Conservation (phyloP, 1,140 invertebrate genomes). For the Drosophila tani region DNA sequence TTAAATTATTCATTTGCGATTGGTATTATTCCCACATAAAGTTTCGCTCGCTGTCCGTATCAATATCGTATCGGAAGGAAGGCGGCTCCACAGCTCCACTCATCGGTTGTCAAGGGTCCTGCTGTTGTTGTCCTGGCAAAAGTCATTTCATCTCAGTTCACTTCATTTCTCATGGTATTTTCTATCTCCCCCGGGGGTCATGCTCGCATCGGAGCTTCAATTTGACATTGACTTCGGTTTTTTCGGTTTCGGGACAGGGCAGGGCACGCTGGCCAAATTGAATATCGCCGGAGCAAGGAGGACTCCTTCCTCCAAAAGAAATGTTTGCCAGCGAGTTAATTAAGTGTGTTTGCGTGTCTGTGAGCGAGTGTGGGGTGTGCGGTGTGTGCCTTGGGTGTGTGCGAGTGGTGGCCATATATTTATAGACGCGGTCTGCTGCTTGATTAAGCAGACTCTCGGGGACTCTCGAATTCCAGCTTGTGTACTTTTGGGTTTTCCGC, state of each 20-base stretch:
- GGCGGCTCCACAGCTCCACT: background rate
- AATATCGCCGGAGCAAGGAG: slow-evolving; percentile 9
- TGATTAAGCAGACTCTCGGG: slow-evolving; percentile 39
- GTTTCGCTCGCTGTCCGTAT: slow-evolving; percentile 33
- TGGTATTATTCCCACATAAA: slow-evolving; percentile 15
- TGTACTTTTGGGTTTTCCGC: slow-evolving; percentile 3
- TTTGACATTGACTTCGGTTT: slow-evolving; percentile 44
- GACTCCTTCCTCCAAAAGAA: slow-evolving; percentile 5
- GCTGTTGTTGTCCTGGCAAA: slow-evolving; percentile 43
- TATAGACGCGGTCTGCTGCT: slow-evolving; percentile 53
- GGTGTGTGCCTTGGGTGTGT: slow-evolving; percentile 1
- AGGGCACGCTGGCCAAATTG: slow-evolving; percentile 20
- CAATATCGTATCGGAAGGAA: slow-evolving; percentile 26
- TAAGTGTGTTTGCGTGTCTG: slow-evolving; percentile 40
- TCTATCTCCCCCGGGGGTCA: slow-evolving; percentile 34
- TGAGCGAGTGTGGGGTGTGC: slow-evolving; percentile 1
- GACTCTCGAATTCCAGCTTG: slow-evolving; percentile 9
- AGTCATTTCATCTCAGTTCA: slow-evolving; percentile 53
- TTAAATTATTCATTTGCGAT: slow-evolving; percentile 33
- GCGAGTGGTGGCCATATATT: slow-evolving; percentile 30
- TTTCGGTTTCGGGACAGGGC: background rate
- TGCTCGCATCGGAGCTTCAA: slow-evolving; percentile 31
- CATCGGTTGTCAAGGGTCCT: slow-evolving; percentile 37
- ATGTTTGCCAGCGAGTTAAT: slow-evolving; percentile 43
- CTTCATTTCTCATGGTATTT: slow-evolving; percentile 50